Base-by-base conservation (phyloP, 1,140 invertebrate species). In the Solen grandis region DNA sequence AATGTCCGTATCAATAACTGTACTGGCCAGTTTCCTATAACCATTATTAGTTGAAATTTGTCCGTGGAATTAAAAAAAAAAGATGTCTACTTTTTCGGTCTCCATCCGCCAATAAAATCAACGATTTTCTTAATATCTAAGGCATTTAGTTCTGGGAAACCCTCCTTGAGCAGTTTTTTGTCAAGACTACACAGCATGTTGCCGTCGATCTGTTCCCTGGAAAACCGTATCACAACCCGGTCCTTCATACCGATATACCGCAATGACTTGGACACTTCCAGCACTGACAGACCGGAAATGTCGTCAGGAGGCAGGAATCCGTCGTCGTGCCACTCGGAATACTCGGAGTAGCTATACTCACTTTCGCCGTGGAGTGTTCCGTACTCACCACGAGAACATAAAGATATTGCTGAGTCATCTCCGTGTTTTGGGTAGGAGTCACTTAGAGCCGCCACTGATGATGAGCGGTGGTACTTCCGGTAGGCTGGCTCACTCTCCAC, bases 171-270 rank as follows among this genome's bases (percentile, higher is more conserved):
- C 5, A 90, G 83, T 52, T 88, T 87, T 27, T 88, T 85, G 70
- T 90, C 88, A 22, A 91, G 68, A 13, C 86, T 87, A 46, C 85
- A 85, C 31, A 91, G 50, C 82, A 90, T 84, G 54, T 87, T 87
- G 1, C 90, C 90, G 70, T 91, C 90, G 46, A 91, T 89, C 77
- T 90, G 89, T 81, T 91, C 89, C n/a, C 90, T 85, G 14, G 86
- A 77, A 69, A 91, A 88, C 19, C 88, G 79, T 50, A 88, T 85
- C 22, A 90, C 88, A 19, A 91, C 87, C 13, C 87, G 74, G 63
- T 90, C 88, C 72, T 90, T 90, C 89, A 91, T 89, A 8, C 90
- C 90, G 31, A 91, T 91, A 65, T 90, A 91, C 0, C 89, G 83
- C 27, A 91, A 65, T 13, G 88, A 91, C 52, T 83, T 87, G 14